Evolutionary conservation across 2,888 invertebrate species (phyloP).

Genomic region (Cyrtodaria siliqua): DNA sequence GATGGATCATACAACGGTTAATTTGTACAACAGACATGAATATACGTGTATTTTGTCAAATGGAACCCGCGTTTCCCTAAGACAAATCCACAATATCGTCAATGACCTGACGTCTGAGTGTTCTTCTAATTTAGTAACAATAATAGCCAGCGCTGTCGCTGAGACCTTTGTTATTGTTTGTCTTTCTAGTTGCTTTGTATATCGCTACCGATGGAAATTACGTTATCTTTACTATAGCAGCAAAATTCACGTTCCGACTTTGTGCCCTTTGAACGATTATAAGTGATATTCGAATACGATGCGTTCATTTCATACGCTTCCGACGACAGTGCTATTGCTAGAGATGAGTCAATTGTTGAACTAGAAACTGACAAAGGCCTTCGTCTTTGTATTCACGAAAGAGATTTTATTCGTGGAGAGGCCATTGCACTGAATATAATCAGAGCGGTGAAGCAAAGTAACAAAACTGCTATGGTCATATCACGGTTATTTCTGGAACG

Average conservation of each 20-base stretch:
- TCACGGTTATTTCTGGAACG: constrained; percentile 22
- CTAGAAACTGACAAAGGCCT: constrained; percentile 22
- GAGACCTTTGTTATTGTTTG: constrained; percentile 4
- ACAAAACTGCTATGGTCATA: constrained; percentile 26
- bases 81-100: not conserved
- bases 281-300: constrained; percentile 33
- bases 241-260: too few relatives aligned
- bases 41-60: constrained; percentile 20
- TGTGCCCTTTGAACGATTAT: too few relatives aligned
- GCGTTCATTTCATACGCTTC: constrained; percentile 35
- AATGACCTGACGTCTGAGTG: constrained; percentile 1
- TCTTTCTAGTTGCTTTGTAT: not conserved
- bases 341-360: constrained; percentile 12
- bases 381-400: constrained; percentile 37
- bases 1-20: constrained; percentile 11
- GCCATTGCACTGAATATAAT: constrained; percentile 44
- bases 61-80: not conserved
- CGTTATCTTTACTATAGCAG: constrained; percentile 33
- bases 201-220: constrained; percentile 27
- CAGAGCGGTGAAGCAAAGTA: constrained; percentile 30
- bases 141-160: not conserved
- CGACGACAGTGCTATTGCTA: constrained; percentile 29
- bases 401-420: constrained; percentile 46
- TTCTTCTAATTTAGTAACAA: constrained; percentile 3
- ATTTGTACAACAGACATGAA: not conserved